Percentiles rank a stretch among this genome's conserved stretches.
phyloP scores from a whole-genome alignment of 1,140 invertebrate species.

The Bacillus rossius region DNA sequence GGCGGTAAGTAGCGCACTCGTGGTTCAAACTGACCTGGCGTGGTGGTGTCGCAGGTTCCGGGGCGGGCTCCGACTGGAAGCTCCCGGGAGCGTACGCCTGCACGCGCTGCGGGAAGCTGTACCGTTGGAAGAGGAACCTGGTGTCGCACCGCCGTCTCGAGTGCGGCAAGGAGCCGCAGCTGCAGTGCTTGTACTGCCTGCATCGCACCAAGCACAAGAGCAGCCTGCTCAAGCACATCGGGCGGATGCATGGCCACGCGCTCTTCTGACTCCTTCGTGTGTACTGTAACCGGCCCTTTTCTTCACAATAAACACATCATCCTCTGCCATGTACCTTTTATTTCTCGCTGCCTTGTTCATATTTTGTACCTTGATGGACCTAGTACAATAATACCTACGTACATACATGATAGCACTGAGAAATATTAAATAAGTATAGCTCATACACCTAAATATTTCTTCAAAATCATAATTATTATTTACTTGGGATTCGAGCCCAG shows the following conservation, averaged over 20 bases:
- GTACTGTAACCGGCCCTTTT: background rate
- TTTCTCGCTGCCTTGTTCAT: background rate
- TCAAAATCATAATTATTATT: too few species aligned
- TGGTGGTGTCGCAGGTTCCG: too few species aligned
- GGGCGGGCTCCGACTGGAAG: conserved; percentile 1
- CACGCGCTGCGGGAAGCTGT: conserved; percentile 37
- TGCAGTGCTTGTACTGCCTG: conserved; percentile 31
- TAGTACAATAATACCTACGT: too few species aligned
- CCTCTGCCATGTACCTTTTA: background rate
- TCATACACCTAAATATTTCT: too few species aligned
- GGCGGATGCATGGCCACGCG: background rate
- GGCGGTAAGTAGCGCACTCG: too few species aligned
- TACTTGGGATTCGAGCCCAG: too few species aligned
- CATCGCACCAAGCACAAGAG: conserved; percentile 32
- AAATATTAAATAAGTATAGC: too few species aligned
- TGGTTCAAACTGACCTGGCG: too few species aligned
- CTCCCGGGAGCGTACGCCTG: conserved; percentile 20
- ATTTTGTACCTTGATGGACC: too few species aligned
- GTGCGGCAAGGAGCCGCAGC: conserved; percentile 33
- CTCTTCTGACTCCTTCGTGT: too few species aligned
- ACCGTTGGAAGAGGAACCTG: conserved; percentile 19
- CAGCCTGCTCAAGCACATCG: conserved; percentile 24
- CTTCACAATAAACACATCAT: background rate
- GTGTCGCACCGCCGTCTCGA: conserved; percentile 16
- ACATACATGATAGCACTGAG: too few species aligned